Conservation (phyloP, 2,888 invertebrate species). For the Oscheius sp. region DNA sequence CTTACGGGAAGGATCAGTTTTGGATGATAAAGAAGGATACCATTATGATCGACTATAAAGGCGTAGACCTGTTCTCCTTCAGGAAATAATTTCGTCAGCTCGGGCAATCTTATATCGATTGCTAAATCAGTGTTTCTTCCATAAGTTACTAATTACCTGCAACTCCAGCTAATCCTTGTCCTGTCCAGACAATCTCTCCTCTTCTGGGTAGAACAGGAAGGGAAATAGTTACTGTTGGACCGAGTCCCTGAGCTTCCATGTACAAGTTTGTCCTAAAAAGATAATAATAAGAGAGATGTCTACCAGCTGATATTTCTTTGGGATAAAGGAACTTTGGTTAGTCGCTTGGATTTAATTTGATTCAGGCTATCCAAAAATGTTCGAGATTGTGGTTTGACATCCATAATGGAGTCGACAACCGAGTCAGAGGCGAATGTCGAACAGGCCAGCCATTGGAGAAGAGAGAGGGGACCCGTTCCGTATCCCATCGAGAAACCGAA, state of each 20-base stretch:
- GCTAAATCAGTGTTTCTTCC: slow-evolving; percentile 37
- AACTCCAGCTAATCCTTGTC: slow-evolving; percentile 52
- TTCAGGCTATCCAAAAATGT: slow-evolving; percentile 56
- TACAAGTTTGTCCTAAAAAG: slow-evolving; percentile 56
- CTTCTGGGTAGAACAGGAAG: slow-evolving; percentile 50
- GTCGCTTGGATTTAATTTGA: slow-evolving; percentile 33
- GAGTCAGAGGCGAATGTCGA: slow-evolving; percentile 46
- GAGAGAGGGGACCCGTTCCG: slow-evolving; percentile 59
- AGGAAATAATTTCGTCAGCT: slow-evolving; percentile 45
- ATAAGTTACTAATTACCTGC: slow-evolving; percentile 35
- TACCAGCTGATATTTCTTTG: slow-evolving; percentile 59
- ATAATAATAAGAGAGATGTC: not conserved
- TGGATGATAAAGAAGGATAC: slow-evolving; percentile 67
- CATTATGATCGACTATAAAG: slow-evolving; percentile 68
- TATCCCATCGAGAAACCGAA: slow-evolving; percentile 67
- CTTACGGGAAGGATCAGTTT: slow-evolving; percentile 56
- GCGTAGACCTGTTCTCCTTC: slow-evolving; percentile 55
- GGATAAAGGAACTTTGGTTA: slow-evolving; percentile 37
- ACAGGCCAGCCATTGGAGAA: slow-evolving; percentile 60
- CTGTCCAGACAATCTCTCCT: slow-evolving; percentile 39
- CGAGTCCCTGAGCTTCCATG: slow-evolving; percentile 65
- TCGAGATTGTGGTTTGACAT: slow-evolving; percentile 62
- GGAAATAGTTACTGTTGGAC: slow-evolving; percentile 61
- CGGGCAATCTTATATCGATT: slow-evolving; percentile 46
- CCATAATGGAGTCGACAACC: slow-evolving; percentile 64